Percentiles rank a stretch among this genome's conserved stretches.
Evolutionary conservation across 2,113 vertebrate species (phyloP).

Genomic region (Solea senegalensis): DNA sequence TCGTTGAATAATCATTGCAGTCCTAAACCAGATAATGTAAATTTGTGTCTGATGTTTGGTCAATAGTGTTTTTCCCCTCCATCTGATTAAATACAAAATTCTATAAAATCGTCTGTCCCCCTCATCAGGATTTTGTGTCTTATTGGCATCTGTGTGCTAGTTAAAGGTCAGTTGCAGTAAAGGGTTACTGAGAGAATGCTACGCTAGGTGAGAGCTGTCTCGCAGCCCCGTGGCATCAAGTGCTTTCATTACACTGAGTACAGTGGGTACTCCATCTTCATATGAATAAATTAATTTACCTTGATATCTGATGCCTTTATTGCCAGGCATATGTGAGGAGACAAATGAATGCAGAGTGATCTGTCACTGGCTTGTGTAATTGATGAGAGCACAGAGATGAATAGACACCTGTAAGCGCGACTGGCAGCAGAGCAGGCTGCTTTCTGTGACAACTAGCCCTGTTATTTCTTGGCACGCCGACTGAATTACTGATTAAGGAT

Average conservation of each 20-base stretch:
- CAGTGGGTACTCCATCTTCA: conserved; percentile 72
- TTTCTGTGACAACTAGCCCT: conserved; percentile 59
- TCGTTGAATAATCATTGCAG: too few relatives aligned
- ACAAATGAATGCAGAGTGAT: conserved; percentile 66
- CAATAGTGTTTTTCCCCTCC: too few relatives aligned
- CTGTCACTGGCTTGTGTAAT: conserved; percentile 73
- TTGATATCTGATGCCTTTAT: conserved; percentile 72
- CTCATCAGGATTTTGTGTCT: too few relatives aligned
- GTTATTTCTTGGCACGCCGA: conserved; percentile 64
- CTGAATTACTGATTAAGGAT: conserved; percentile 63
- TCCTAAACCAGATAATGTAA: too few relatives aligned
- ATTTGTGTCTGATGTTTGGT: too few relatives aligned
- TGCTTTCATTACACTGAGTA: conserved; percentile 66
- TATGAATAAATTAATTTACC: conserved; percentile 79
- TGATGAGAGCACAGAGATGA: conserved; percentile 69
- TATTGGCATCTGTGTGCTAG: neutral
- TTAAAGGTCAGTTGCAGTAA: neutral
- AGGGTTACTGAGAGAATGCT: conserved; percentile 1
- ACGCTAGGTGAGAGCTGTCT: conserved; percentile 20
- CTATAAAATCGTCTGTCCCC: too few relatives aligned
- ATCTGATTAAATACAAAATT: too few relatives aligned
- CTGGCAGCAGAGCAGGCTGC: conserved; percentile 54
- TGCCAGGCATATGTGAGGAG: conserved; percentile 69
- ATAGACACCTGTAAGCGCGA: conserved; percentile 68
- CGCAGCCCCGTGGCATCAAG: conserved; percentile 30